A percentile compares a stretch with the other conserved stretches of the same genome.
Evolutionary conservation across 2,113 vertebrate species (phyloP).

Genomic region (Hippocampus zosterae): DNA sequence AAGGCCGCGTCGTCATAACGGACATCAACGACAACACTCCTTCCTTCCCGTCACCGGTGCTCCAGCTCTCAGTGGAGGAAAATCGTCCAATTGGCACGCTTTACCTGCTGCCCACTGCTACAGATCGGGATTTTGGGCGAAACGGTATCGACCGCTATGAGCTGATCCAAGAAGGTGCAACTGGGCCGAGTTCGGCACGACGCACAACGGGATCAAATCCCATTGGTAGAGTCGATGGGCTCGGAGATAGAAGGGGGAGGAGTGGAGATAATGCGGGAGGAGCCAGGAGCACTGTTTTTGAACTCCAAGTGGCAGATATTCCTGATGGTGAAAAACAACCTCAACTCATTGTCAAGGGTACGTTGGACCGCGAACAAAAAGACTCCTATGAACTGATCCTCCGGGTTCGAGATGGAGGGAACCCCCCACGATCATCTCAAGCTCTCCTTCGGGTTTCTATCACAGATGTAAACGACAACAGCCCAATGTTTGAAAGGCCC

Average conservation of each 20-base stretch:
- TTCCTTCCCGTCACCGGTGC: slow-evolving; percentile 91
- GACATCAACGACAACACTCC: slow-evolving; percentile 98
- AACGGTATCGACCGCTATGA: slow-evolving; percentile 95
- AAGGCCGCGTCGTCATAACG: slow-evolving; percentile 89
- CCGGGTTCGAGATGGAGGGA: slow-evolving; percentile 87
- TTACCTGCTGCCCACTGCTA: slow-evolving; percentile 93
- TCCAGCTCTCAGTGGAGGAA: slow-evolving; percentile 93
- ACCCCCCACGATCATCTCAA: slow-evolving; percentile 86
- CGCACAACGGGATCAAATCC: slow-evolving; percentile 58
- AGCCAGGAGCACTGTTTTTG: slow-evolving; percentile 85
- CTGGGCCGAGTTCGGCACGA: slow-evolving; percentile 54
- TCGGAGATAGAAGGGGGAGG: slow-evolving; percentile 68
- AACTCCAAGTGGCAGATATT: slow-evolving; percentile 92
- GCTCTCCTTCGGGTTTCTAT: slow-evolving; percentile 90
- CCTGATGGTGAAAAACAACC: slow-evolving; percentile 95
- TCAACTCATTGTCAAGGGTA: slow-evolving; percentile 95
- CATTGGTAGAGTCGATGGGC: slow-evolving; percentile 66
- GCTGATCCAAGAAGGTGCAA: slow-evolving; percentile 81
- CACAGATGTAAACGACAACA: slow-evolving; percentile 96
- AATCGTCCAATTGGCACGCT: slow-evolving; percentile 94
- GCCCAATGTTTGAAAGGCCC: slow-evolving; percentile 88
- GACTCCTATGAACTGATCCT: slow-evolving; percentile 93
- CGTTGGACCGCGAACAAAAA: slow-evolving; percentile 85
- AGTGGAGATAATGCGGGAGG: slow-evolving; percentile 59
- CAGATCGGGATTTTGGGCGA: slow-evolving; percentile 89